Evolutionary conservation across 2,113 vertebrate genomes (phyloP), one percentile per base, ranked within the genome.

Genomic region (Scytalopus superciliaris): DNA sequence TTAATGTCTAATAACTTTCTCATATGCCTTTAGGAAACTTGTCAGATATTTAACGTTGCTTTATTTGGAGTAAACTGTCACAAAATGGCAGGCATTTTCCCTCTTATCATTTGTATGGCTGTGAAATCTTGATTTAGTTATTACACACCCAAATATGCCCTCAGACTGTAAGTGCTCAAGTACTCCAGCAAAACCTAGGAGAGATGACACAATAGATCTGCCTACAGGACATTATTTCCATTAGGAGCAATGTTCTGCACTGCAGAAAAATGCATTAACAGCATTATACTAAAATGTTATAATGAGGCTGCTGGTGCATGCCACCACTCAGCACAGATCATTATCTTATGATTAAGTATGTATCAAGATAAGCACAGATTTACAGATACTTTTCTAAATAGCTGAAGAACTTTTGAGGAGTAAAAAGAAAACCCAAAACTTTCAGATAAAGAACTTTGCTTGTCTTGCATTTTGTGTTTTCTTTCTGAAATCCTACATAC

Each of bases 1-100:
- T 97, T 93, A 95, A 96, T 97, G 94, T 95, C 85, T 94, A 79
- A 96, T 13, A 39, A 82, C 77, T 96, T 97, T 89, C 85, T 95
- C 83, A 19, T 90, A 97, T 92, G 72, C 94, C 9, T 89, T 19
- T 87, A 96, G 84, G 78, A 97, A 97, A 92, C 53, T 77, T 93
- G 77, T 82, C 92, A 95, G 82, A 82, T 88, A 90, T 84, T 94
- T 95, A 74, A 94, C 90, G 94, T 92, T 5, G 52, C 91, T 98
- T 95, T 94, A 90, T 96, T 96, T 96, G 78, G 69, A 96, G 81
- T 93, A 96, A 97, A 93, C 82, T 64, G 40, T 96, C 90, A 93
- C 60, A 83, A 96, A 96, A 94, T 91, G 66, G 94, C 96, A 76
- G 88, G 39, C 42, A 89, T 92, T 95, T 88, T 93, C 90, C 53